Base-by-base conservation (phyloP, 2,888 invertebrate species). In the Synanthedon vespiformis region DNA sequence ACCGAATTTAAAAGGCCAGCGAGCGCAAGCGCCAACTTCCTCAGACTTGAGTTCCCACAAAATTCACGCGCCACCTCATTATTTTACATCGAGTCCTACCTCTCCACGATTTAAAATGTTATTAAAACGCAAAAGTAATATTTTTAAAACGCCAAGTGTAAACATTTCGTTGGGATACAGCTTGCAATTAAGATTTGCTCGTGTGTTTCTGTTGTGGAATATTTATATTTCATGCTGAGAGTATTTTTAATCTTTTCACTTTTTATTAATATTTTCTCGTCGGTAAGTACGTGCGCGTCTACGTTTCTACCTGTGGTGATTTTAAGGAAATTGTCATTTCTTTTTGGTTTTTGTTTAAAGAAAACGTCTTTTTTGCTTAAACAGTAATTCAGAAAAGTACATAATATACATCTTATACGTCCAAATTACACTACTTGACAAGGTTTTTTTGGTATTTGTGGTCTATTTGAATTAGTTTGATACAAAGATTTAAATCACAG, bases 101-200 rank as follows among this genome's bases (percentile, higher is more conserved):
- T 71, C 59, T 63, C 65, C 68, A 75, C 12, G 22, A 16, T 48
- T 48, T 48, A 74, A 77, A 80, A 80, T 76, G 68, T 72, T 78
- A 77, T 80, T 78, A 75, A 83, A 80, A 80, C 67, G 75, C 62
- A 72, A 72, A 64, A 79, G 78, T 78, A 76, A 80, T 78, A 77
- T 76, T 79, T 80, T 77, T 69, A 73, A 79, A 75, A 74, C 65
- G 67, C 65, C 61, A 70, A 73, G 66, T 70, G 68, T 64, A 65
- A 70, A 65, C 44, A 14, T 44, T 44, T 44, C 44, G 44, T 44
- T 44, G 44, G 44, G 44, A n/a, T 14, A 44, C 55, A 58, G 67
- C 63, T 57, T 60, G 77, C 77, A 79, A 79, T 80, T 80, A 78
- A 74, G 72, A 74, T 70, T 65, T 67, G 58, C 67, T 61, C 64